phyloP scores from a whole-genome alignment of 2,888 invertebrate genomes.

The Eutolmus rufibarbis region DNA sequence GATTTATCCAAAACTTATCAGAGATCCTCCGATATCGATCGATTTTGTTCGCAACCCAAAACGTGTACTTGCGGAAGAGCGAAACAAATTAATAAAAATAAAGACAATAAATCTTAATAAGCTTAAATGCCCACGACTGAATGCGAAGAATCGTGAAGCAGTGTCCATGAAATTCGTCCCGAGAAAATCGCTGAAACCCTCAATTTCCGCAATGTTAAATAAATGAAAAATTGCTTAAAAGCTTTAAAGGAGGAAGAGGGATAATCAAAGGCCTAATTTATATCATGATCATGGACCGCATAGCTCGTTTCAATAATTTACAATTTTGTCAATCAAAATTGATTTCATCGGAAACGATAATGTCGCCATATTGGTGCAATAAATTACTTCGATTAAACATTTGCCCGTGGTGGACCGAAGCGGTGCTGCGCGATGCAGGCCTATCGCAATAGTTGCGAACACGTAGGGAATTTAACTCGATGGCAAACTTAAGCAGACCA shows the following conservation, averaged over 20 bases:
- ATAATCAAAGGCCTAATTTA: constrained; percentile 9
- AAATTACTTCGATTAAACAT: constrained; percentile 40
- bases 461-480: constrained; percentile 16
- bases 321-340: constrained; percentile 45
- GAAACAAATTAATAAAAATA: too few species aligned
- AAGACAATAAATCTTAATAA: not conserved
- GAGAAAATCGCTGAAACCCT: not conserved
- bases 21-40: too few species aligned
- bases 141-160: not conserved
- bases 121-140: not conserved
- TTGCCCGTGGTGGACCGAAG: not conserved
- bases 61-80: too few species aligned
- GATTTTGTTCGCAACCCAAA: too few species aligned
- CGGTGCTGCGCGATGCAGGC: not conserved
- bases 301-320: constrained; percentile 39
- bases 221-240: constrained; percentile 10
- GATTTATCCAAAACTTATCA: too few species aligned
- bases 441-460: constrained; percentile 32
- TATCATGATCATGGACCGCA: constrained; percentile 22
- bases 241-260: not conserved
- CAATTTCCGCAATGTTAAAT: constrained; percentile 11
- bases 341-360: constrained; percentile 43
- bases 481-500: not conserved
- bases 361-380: constrained; percentile 43
- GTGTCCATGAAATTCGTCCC: not conserved